Base-by-base conservation (phyloP, 2,888 invertebrate genomes). In the Pegoplata infirma region DNA sequence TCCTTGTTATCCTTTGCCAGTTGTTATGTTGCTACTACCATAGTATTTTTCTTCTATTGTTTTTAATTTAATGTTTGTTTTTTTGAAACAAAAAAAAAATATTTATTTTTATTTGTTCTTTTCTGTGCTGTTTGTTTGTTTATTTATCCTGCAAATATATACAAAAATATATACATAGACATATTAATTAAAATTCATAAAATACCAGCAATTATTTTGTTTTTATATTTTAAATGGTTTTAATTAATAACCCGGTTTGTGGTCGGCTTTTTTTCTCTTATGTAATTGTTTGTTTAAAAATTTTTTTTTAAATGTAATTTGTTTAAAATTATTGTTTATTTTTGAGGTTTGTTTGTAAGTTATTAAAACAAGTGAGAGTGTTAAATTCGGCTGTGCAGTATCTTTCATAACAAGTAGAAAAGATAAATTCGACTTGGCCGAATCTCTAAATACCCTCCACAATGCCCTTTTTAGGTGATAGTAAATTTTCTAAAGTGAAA, bases 221-320 rank as follows among this genome's bases (percentile, higher is more conserved):
- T 16, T 46, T 2, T 5, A 19, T 16, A 44, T 49, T 21, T 5
- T 55, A 56, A 67, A 59, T 71, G 36, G 1, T 59, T 64, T 46
- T 44, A 73, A 73, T 77, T 73, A 68, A 47, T 73, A 73, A 12
- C 46, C 28, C 64, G 68, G 59, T 68, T 68, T 77, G 68, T 73
- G 72, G 63, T 56, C 17, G 44, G 17, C 28, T 49, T 49, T 49
- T 63, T 63, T 49, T 46, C 32, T 40, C 55, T n/a, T n/a, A n/a
- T n/a, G n/a, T 76, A 55, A 40, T 59, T 17, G 6, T 10, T 28
- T 21, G 40, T 44, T 58, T 49, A n/a, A n/a, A 40, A 17, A 32
- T 16, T 16, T 36, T 28, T 23, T 23, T 51, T 10, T 51, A 19
- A 51, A 8, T 1, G 14, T n/a, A 7, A 0, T 17, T 17, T 40